A percentile compares a stretch with the other conserved stretches of the same genome.
These are phyloP conservation scores for Cheilosia scutellata DNA, from an alignment of 2,888 invertebrate species.

Conservation along the genomic window DNA sequence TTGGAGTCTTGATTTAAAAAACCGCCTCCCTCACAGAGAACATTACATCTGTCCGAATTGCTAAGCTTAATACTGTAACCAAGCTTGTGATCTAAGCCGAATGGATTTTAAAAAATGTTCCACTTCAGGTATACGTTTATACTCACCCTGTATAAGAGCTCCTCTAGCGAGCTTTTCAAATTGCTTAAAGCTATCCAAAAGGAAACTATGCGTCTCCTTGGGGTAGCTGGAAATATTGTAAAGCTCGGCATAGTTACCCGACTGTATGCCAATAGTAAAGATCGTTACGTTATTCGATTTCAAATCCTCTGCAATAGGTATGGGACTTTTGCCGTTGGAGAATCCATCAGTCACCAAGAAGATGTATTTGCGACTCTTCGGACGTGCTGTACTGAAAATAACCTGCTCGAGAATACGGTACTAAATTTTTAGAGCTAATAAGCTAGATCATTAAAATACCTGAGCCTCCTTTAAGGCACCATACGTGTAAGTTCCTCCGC, in stretches of 20 bases:
- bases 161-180: conserved; percentile 88
- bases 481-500: conserved; percentile 89
- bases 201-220: conserved; percentile 87
- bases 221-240: conserved; percentile 88
- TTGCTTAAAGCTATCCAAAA: conserved; percentile 88
- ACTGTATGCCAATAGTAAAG: conserved; percentile 86
- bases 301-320: conserved; percentile 86
- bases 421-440: conserved; percentile 1
- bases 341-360: conserved; percentile 90
- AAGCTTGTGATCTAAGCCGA: conserved; percentile 86
- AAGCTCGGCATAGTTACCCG: conserved; percentile 87
- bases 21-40: conserved; percentile 84
- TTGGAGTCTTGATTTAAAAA: conserved; percentile 8
- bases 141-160: conserved; percentile 88
- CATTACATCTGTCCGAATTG: conserved; percentile 84
- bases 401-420: conserved; percentile 80
- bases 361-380: conserved; percentile 86
- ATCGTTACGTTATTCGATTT: conserved; percentile 85
- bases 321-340: conserved; percentile 89
- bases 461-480: conserved; percentile 88
- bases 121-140: not conserved
- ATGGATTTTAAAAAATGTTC: not conserved
- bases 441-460: conserved; percentile 81
- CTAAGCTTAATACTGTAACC: conserved; percentile 86
- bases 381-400: conserved; percentile 84